A percentile compares a stretch with the other conserved stretches of the same genome.
These are phyloP conservation scores for Asobara japonica DNA, from an alignment of 1,140 invertebrate species.

Conservation along the genomic window DNA sequence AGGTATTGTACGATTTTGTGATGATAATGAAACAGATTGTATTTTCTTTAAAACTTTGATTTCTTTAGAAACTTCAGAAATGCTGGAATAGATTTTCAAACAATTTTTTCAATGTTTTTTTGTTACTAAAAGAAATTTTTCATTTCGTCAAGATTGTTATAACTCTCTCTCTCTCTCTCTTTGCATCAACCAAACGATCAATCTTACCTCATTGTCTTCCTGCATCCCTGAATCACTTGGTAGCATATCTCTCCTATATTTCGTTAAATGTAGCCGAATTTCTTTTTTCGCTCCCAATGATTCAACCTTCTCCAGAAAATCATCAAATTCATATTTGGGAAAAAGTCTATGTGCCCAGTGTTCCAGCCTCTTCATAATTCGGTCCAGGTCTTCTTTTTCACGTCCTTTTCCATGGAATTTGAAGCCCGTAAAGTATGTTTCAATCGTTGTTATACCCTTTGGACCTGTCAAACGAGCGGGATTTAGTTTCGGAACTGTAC, in stretches of 20 bases:
- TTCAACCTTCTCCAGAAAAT: slow-evolving; percentile 84
- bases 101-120: too few relatives aligned
- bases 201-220: slow-evolving; percentile 49
- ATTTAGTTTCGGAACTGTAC: slow-evolving; percentile 78
- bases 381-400: slow-evolving; percentile 84
- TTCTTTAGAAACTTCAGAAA: too few relatives aligned
- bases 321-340: slow-evolving; percentile 88
- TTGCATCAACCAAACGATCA: too few relatives aligned
- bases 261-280: slow-evolving; percentile 71
- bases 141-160: too few relatives aligned
- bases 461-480: slow-evolving; percentile 76
- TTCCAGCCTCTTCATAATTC: slow-evolving; percentile 83
- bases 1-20: too few relatives aligned
- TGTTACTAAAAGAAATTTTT: too few relatives aligned
- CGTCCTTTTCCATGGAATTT: slow-evolving; percentile 86
- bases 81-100: too few relatives aligned
- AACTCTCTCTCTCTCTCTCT: too few relatives aligned
- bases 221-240: slow-evolving; percentile 48
- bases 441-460: slow-evolving; percentile 81
- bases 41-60: too few relatives aligned
- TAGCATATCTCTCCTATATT: slow-evolving; percentile 73
- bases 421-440: slow-evolving; percentile 82
- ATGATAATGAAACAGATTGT: too few relatives aligned
- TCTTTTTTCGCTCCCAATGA: slow-evolving; percentile 79
- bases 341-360: slow-evolving; percentile 93